Conservation (phyloP, 2,113 vertebrate genomes). For the Vulpes ferrilata region DNA sequence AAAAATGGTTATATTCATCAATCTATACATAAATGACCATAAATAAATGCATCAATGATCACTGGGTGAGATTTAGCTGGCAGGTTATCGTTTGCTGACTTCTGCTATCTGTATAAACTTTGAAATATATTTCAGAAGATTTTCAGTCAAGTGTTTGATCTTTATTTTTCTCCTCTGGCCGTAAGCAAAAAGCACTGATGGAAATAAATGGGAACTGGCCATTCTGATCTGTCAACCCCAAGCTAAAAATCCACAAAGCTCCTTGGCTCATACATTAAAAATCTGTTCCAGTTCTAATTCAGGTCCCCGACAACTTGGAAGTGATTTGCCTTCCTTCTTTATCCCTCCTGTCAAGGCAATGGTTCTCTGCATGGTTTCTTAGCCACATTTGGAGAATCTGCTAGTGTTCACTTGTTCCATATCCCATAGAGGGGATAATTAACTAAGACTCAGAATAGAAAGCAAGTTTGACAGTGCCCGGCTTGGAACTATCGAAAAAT, state of each 20-base stretch:
- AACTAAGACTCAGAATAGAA: conserved; percentile 53
- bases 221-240: conserved; percentile 37
- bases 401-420: conserved; percentile 44
- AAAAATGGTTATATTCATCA: background rate
- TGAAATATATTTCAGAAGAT: conserved; percentile 1
- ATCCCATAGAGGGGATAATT: conserved; percentile 26
- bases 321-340: conserved; percentile 62
- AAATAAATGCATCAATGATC: background rate
- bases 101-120: background rate
- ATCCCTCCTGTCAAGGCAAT: conserved; percentile 68
- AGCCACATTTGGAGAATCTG: conserved; percentile 51
- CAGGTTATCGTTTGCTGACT: background rate
- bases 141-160: background rate
- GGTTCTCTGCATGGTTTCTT: conserved; percentile 47
- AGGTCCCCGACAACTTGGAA: conserved; percentile 61
- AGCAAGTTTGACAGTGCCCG: background rate
- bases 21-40: background rate
- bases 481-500: background rate
- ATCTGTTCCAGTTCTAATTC: conserved; percentile 76
- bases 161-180: background rate
- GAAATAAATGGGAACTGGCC: conserved; percentile 11
- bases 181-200: background rate
- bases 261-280: conserved; percentile 63
- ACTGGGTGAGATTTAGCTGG: background rate
- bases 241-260: conserved; percentile 48